Evolutionary conservation across 2,888 invertebrate species (phyloP), one percentile per base, ranked within the genome.

Genomic region (Julus scandinavius): DNA sequence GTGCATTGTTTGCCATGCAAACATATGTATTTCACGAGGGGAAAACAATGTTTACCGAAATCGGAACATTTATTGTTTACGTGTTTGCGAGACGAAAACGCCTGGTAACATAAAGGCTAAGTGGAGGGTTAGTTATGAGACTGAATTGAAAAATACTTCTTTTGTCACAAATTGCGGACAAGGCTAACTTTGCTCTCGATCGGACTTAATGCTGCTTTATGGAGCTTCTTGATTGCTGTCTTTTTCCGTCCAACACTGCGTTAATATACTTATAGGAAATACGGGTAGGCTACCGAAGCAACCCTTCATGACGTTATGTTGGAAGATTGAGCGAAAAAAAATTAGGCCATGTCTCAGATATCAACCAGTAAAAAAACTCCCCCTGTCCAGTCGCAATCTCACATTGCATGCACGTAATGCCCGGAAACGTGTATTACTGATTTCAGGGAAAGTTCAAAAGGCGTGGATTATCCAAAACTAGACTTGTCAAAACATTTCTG

Each of bases 51-150:
- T 80, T 80, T 80, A 80, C 80, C 80, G 80, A 80, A 80, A 80
- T 80, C 80, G 80, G 38, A 38, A 80, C 80, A 15, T 80, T 80
- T 80, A 80, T 80, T 80, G 80, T 80, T 80, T 80, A 80, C 80
- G 80, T 80, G 80, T 80, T 80, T 80, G 80, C 80, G 80, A 80
- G 38, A 80, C 80, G 80, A 80, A 80, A 80, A 80, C 80, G 80
- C 38, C 80, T 80, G 13, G 80, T 29, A 3, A 11, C 13, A 80
- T 80, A 80, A 38, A 9, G 80, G 80, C 29, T 80, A 80, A 80
- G 80, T 38, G 80, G 9, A 29, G 80, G 80, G 80, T 80, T 80
- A 38, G 80, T 80, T 80, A 80, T 80, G 80, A 38, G 80, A 80
- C 13, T 80, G 15, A 29, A 80, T 80, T 80, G 80, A 80, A 80